Base-by-base conservation (phyloP, 2,797 vertebrate genomes). In the Acridotheres tristis region DNA sequence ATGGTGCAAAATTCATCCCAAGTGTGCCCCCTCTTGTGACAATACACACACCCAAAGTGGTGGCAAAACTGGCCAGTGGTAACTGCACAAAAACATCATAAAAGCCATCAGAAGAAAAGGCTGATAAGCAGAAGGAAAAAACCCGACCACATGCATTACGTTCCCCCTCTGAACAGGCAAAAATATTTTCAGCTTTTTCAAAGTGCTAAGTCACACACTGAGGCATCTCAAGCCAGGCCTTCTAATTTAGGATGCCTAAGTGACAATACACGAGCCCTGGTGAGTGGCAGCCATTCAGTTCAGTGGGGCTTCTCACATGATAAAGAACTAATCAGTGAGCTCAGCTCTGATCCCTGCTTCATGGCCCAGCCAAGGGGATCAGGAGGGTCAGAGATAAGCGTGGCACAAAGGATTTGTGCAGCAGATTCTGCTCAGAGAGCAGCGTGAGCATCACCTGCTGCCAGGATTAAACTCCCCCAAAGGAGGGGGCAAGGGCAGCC, bases 101-200 rank as follows among this genome's bases (percentile, higher is more conserved):
- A 90, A 80, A 89, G 12, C 29, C 42, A 55, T 45, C 38, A 90
- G 71, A 65, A 80, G 9, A 2, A 63, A 76, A 51, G 11, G 53
- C 34, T 91, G 63, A 59, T 22, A 73, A 82, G 62, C 9, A 85
- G 26, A 77, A 77, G 4, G 19, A 16, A 83, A 90, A 82, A 86
- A 9, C 1, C 1, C 7, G 38, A 61, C 16, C 0, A 0, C 15
- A 15, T 16, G 26, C 27, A 42, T 42, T 51, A 47, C 57, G 48
- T 36, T 22, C 17, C 29, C 43, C 4, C 10, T 80, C 76, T 71
- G 57, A 83, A 73, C 26, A 67, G 76, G 50, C 51, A n/a, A 6
- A 55, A 50, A 53, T 23, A 34, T 77, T 83, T 76, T 43, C 11
- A 40, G 38, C 29, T 65, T 58, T 89, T 92, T 50, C 66, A 22